Percentiles rank a stretch among this genome's conserved stretches.
Evolutionary conservation across 1,140 invertebrate genomes (phyloP).

Genomic region (Leptestheria dahalacensis): DNA sequence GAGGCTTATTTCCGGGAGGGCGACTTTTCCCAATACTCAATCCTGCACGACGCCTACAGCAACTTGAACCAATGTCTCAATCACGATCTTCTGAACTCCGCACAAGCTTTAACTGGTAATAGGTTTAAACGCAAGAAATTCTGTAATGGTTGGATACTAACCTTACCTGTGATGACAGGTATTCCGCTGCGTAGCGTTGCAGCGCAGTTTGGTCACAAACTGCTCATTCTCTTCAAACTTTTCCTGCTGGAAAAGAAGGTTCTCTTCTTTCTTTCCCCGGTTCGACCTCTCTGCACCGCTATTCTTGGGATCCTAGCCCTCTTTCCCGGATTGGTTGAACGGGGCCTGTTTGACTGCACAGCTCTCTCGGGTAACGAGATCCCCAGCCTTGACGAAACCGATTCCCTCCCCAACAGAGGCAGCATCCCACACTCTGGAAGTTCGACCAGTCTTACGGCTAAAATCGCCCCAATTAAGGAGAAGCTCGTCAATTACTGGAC

Average conservation of each 20-base stretch:
- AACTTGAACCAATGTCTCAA: conserved; percentile 74
- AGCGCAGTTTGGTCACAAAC: conserved; percentile 77
- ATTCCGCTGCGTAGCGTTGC: conserved; percentile 65
- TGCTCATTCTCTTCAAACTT: conserved; percentile 83
- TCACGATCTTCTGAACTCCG: conserved; percentile 42
- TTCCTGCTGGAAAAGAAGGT: conserved; percentile 77
- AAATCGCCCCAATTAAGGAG: conserved; percentile 22
- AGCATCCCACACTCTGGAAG: conserved; percentile 17
- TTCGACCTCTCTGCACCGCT: conserved; percentile 68
- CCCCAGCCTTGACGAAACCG: not conserved
- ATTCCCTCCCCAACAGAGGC: not conserved
- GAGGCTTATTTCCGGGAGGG: conserved; percentile 93
- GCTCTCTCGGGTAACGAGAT: not conserved
- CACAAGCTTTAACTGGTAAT: conserved; percentile 65
- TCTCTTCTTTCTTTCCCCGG: conserved; percentile 84
- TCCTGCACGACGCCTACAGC: conserved; percentile 82
- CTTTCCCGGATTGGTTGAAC: conserved; percentile 75
- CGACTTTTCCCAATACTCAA: conserved; percentile 75
- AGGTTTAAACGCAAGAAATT: not conserved
- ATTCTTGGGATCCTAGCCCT: conserved; percentile 80
- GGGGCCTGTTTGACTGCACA: conserved; percentile 51
- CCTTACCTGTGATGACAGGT: conserved; percentile 38
- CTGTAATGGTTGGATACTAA: not conserved
- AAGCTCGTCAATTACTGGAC: conserved; percentile 18
- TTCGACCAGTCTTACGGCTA: conserved; percentile 19